phyloP scores from a whole-genome alignment of 2,888 invertebrate genomes.

The Odontomyia ornata region DNA sequence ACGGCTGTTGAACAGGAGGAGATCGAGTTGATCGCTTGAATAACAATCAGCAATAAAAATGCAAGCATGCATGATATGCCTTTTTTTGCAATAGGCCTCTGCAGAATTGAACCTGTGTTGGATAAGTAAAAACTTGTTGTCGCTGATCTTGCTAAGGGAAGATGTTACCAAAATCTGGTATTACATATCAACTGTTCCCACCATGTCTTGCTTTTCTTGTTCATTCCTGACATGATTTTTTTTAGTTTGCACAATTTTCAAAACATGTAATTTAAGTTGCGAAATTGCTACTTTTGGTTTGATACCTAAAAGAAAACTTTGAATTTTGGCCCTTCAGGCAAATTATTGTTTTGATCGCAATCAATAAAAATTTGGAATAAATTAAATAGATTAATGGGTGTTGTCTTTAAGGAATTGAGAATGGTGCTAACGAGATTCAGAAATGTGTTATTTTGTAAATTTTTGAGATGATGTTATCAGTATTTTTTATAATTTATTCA shows the following conservation, averaged over 20 bases:
- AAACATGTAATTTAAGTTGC: background rate
- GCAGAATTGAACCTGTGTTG: background rate
- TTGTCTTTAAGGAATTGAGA: background rate
- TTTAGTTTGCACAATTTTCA: background rate
- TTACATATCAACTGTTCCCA: too few species aligned
- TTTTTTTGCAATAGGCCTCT: background rate
- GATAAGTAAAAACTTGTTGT: background rate
- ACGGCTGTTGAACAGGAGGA: conserved; percentile 10
- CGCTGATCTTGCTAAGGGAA: background rate
- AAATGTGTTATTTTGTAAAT: background rate
- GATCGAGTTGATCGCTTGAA: background rate
- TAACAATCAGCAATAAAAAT: background rate
- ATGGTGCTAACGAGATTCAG: background rate
- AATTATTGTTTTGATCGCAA: background rate
- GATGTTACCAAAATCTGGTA: too few species aligned
- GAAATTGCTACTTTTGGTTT: background rate
- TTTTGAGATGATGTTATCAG: background rate
- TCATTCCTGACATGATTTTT: too few species aligned
- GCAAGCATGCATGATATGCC: background rate
- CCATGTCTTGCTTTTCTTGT: too few species aligned
- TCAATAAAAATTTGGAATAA: conserved; percentile 9
- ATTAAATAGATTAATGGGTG: background rate
- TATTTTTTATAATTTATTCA: too few species aligned
- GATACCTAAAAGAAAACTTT: background rate
- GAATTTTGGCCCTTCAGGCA: background rate